Evolutionary conservation across 2,113 vertebrate genomes (phyloP), one percentile per base, ranked within the genome.

Genomic region (Atlantisia rogersi): DNA sequence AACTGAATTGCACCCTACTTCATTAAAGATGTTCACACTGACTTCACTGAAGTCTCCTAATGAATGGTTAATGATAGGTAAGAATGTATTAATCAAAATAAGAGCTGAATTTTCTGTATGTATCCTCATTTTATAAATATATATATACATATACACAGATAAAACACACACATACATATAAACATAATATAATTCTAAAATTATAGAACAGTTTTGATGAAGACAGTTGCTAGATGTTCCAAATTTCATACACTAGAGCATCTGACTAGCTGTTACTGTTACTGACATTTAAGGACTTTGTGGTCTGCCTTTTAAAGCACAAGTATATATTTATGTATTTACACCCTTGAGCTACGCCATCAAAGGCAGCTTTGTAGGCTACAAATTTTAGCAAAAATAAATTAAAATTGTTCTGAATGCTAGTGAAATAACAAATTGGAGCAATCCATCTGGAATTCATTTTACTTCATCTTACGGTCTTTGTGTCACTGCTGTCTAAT

Each of bases 391-490:
- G 95, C 95, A 95, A 97, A 97, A 94, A 96, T 95, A 95, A 95
- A 97, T 97, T 97, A 83, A 95, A 96, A 96, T 97, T 97, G 69
- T 87, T 96, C 94, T 84, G 75, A 59, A 76, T 24, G 74, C 92
- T 80, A 65, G 91, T 97, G 74, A 93, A 97, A 96, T 97, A 96
- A 82, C 46, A 83, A 94, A 95, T 90, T 89, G 79, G 50, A 87
- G 78, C 76, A 92, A 93, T 74, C 69, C 96, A 97, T 97, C 96
- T 98, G 97, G 96, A 97, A 95, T 96, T 95, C 40, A 97, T 98
- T 94, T 97, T 77, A 73, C 56, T 78, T 94, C 92, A 92, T 97
- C 91, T 95, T 96, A 95, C 5, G 17, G 74, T 35, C 20, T 94
- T 90, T 96, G 70, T 95, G 96, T 96, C 97, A 78, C 82, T 95